A percentile compares a stretch with the other conserved stretches of the same genome.
These are phyloP conservation scores for Spialia ferax DNA, from an alignment of 2,888 invertebrate species.

Conservation along the genomic window DNA sequence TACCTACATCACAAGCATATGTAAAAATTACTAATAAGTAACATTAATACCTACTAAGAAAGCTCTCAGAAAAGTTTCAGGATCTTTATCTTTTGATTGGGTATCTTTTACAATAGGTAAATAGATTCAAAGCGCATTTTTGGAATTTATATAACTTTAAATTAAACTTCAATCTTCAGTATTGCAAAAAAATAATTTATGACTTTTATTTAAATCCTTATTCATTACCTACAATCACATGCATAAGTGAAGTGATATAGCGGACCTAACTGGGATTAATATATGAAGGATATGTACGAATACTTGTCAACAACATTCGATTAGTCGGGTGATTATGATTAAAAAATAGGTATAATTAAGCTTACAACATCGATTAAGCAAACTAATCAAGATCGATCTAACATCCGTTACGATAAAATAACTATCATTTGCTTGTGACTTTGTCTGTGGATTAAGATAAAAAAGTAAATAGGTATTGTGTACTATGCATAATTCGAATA, in stretches of 20 bases:
- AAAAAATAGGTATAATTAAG: conserved; percentile 1
- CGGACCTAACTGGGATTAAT: background rate
- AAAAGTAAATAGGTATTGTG: background rate
- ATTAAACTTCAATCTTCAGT: too few species aligned
- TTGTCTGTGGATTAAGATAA: background rate
- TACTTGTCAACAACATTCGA: background rate
- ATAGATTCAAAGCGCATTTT: too few species aligned
- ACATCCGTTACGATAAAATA: background rate
- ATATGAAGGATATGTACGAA: background rate
- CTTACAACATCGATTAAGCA: background rate
- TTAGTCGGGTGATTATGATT: background rate
- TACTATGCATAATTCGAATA: background rate
- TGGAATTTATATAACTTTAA: too few species aligned
- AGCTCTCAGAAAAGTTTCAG: too few species aligned
- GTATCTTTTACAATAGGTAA: too few species aligned
- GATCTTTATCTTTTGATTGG: too few species aligned
- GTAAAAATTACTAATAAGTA: too few species aligned
- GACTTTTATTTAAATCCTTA: too few species aligned
- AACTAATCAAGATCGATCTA: conserved; percentile 6
- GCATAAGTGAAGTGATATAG: background rate
- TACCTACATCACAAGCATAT: too few species aligned
- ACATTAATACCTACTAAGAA: too few species aligned
- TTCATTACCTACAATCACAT: background rate
- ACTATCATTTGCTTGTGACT: background rate
- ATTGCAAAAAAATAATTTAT: too few species aligned